Evolutionary conservation across 2,113 vertebrate genomes (phyloP).

Genomic region (Puntigrus tetrazona): DNA sequence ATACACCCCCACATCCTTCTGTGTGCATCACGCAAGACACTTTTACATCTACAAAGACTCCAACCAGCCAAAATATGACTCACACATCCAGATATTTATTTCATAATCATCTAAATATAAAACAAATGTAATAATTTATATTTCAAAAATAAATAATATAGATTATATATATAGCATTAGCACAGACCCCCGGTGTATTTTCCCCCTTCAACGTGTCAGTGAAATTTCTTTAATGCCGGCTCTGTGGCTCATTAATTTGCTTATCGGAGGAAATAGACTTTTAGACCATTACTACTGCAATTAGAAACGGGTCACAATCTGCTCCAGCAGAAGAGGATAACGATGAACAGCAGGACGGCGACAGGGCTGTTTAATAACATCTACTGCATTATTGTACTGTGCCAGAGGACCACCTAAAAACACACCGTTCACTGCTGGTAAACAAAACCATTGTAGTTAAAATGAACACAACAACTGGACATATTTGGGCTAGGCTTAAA

Average conservation of each 20-base stretch:
- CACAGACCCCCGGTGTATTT: not conserved
- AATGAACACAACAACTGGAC: not conserved
- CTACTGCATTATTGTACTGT: not conserved
- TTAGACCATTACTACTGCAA: not conserved
- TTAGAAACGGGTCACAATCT: slow-evolving; percentile 3
- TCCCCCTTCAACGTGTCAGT: not conserved
- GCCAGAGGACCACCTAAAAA: not conserved
- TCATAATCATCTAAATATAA: too few species aligned
- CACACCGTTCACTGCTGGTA: not conserved
- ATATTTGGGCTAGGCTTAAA: slow-evolving; percentile 3
- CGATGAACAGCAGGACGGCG: not conserved
- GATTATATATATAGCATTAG: not conserved
- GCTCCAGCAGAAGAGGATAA: slow-evolving; percentile 12
- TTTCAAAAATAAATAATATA: not conserved
- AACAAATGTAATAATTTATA: too few species aligned
- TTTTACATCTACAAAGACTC: slow-evolving; percentile 16
- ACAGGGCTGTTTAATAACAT: not conserved
- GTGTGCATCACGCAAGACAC: not conserved
- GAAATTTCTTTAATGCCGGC: slow-evolving; percentile 1
- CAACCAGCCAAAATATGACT: slow-evolving; percentile 23
- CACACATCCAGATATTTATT: not conserved
- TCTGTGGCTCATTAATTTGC: slow-evolving; percentile 16
- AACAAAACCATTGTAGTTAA: not conserved
- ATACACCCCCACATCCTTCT: not conserved
- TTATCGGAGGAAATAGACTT: not conserved